Evolutionary conservation across 1,140 invertebrate species (phyloP).

Genomic region (Daktulosphaira vitifoliae): DNA sequence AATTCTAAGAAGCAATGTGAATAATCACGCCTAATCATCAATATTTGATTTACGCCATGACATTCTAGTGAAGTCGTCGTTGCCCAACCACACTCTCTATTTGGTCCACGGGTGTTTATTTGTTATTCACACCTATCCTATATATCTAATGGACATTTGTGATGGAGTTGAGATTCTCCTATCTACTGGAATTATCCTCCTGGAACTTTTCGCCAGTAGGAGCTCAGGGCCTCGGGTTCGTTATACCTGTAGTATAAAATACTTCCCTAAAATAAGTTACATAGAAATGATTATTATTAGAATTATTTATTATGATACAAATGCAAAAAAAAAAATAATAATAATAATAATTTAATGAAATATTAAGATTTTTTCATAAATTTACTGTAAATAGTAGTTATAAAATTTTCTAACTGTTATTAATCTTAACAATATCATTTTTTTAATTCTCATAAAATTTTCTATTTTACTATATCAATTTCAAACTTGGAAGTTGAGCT

Average conservation of each 20-base stretch:
- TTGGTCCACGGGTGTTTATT: slow-evolving; percentile 7
- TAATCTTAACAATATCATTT: no score
- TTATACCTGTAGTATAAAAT: slow-evolving; percentile 1
- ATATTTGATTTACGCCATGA: background rate
- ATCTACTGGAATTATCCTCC: background rate
- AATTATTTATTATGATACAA: no score
- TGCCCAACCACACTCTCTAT: slow-evolving; percentile 7
- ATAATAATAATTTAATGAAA: no score
- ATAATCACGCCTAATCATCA: background rate
- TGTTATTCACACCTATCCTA: background rate
- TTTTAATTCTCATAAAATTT: no score
- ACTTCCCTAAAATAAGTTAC: no score
- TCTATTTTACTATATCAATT: no score
- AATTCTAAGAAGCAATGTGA: background rate
- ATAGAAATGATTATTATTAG: no score
- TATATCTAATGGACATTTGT: background rate
- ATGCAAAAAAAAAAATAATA: no score
- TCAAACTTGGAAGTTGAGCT: no score
- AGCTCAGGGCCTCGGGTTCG: background rate
- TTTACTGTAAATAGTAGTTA: no score
- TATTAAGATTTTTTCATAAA: no score
- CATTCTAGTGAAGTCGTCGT: background rate
- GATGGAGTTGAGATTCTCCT: slow-evolving; percentile 10
- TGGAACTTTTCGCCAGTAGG: slow-evolving; percentile 1
- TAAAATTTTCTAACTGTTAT: no score